phyloP scores from a whole-genome alignment of 2,113 vertebrate genomes.

The Microtus montanus region DNA sequence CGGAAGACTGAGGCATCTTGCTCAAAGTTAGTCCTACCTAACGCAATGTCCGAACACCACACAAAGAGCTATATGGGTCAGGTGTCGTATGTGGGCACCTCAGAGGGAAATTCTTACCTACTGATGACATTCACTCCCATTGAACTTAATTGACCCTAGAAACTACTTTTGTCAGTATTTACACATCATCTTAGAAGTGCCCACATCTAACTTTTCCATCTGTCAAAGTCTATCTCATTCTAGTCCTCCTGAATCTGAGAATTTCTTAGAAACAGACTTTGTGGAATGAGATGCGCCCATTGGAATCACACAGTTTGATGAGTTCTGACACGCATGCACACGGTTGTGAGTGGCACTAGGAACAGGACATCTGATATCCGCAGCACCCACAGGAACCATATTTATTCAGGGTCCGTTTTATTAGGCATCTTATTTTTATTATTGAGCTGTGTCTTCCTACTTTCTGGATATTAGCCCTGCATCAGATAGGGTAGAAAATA shows the following conservation, averaged over 20 bases:
- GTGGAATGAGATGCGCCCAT: background rate
- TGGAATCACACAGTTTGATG: background rate
- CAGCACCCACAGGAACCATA: background rate
- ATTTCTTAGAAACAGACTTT: background rate
- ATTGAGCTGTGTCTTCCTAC: background rate
- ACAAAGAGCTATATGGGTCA: background rate
- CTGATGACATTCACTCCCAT: background rate
- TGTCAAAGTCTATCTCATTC: background rate
- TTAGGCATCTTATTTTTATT: conserved; percentile 12
- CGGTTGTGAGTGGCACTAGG: background rate
- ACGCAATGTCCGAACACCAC: background rate
- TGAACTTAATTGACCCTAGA: background rate
- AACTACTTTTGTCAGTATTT: background rate
- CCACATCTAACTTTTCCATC: too few relatives aligned
- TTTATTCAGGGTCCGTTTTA: background rate
- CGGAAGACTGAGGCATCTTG: background rate
- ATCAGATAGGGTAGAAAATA: background rate
- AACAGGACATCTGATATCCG: background rate
- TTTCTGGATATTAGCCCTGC: background rate
- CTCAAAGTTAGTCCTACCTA: background rate
- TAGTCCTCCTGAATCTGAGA: background rate
- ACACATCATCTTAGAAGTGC: background rate
- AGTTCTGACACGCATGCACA: background rate
- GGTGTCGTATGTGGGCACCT: background rate
- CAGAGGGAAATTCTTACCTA: background rate